Conservation (phyloP, 2,797 vertebrate species). For the Melanogrammus aeglefinus region DNA sequence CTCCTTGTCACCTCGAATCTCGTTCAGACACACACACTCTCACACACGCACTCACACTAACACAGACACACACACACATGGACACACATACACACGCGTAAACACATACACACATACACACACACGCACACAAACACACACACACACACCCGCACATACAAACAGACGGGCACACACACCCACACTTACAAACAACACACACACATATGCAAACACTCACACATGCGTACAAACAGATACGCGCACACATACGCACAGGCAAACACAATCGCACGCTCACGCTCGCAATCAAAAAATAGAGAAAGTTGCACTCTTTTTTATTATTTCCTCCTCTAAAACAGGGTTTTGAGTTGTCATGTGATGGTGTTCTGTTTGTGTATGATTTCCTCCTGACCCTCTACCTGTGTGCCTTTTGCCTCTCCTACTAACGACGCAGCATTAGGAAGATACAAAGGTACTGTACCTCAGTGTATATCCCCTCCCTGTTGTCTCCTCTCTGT, state of each 20-base stretch:
- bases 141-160: too few species aligned
- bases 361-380: conserved; percentile 35
- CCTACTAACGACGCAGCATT: conserved; percentile 89
- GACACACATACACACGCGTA: too few species aligned
- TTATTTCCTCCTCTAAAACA: not conserved
- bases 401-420: conserved; percentile 60
- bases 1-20: conserved; percentile 25
- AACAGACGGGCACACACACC: not conserved
- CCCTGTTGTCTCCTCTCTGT: conserved; percentile 6
- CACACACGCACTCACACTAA: not conserved
- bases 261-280: not conserved
- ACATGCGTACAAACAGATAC: not conserved
- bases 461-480: conserved; percentile 47
- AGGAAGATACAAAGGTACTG: conserved; percentile 99
- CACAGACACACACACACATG: not conserved
- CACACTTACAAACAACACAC: not conserved
- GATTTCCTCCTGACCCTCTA: conserved; percentile 43
- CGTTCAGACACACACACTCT: conserved; percentile 23
- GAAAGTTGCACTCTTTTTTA: not conserved
- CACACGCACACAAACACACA: too few species aligned
- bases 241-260: not conserved
- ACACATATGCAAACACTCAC: not conserved
- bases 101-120: too few species aligned
- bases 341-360: conserved; percentile 10
- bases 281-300: not conserved